phyloP scores from a whole-genome alignment of 1,140 invertebrate species.

The Wiebesia pumilae region DNA sequence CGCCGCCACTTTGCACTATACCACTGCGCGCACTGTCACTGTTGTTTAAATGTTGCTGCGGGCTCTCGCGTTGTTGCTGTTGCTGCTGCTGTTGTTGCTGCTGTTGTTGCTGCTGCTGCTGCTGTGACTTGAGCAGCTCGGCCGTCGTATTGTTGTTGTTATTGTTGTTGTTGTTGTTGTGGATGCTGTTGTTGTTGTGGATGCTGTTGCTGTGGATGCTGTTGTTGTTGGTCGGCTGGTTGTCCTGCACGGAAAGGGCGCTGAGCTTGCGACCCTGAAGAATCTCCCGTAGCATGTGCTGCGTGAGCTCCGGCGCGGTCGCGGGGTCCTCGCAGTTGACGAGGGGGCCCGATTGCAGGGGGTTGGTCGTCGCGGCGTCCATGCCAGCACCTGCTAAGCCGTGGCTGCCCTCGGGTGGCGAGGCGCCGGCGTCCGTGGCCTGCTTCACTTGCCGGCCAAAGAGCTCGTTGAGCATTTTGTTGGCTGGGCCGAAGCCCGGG shows the following conservation, averaged over 20 bases:
- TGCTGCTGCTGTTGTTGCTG: constrained; percentile 67
- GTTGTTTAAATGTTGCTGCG: constrained; percentile 59
- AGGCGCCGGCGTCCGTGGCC: constrained; percentile 80
- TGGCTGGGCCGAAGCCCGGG: constrained; percentile 80
- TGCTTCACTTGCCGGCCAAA: constrained; percentile 85
- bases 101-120: constrained; percentile 65
- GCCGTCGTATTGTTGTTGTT: constrained; percentile 70
- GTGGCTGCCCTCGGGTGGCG: constrained; percentile 74
- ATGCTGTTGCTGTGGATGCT: constrained; percentile 77
- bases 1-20: constrained; percentile 72
- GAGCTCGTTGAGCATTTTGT: constrained; percentile 88
- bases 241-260: constrained; percentile 68
- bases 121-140: constrained; percentile 70
- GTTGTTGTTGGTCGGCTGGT: constrained; percentile 74
- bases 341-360: constrained; percentile 73
- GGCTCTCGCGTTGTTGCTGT: constrained; percentile 62
- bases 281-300: constrained; percentile 89
- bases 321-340: constrained; percentile 73
- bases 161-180: constrained; percentile 65
- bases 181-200: constrained; percentile 69
- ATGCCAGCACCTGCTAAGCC: constrained; percentile 72
- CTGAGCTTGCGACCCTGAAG: constrained; percentile 86
- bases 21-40: constrained; percentile 75
- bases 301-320: constrained; percentile 81
- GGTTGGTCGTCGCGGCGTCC: constrained; percentile 70